Evolutionary conservation across 2,113 vertebrate species (phyloP).

Genomic region (Bufo gargarizans): DNA sequence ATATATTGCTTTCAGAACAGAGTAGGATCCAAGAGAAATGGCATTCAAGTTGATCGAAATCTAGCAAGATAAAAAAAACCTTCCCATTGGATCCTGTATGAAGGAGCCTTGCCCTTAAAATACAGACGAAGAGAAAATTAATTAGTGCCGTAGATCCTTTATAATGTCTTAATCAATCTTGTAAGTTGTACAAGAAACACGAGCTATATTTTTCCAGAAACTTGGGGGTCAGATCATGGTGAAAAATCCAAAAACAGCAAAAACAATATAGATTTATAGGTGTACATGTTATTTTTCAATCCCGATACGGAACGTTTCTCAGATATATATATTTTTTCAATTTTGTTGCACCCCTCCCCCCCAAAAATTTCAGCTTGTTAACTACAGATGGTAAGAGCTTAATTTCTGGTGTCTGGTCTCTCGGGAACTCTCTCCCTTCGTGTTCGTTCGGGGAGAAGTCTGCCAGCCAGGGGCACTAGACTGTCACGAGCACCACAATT

Average conservation of each 20-base stretch:
- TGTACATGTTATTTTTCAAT: background rate
- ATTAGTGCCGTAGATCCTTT: conserved; percentile 15
- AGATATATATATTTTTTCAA: background rate
- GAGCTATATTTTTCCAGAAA: background rate
- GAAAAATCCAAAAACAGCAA: background rate
- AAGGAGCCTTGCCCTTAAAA: background rate
- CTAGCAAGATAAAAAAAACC: background rate
- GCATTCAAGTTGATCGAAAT: background rate
- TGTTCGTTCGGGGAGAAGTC: conserved; percentile 49
- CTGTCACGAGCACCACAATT: conserved; percentile 67
- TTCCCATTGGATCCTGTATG: background rate
- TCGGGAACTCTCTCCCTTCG: conserved; percentile 18
- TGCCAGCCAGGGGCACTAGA: conserved; percentile 69
- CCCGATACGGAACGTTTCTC: background rate
- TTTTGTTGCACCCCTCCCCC: background rate
- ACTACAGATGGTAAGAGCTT: background rate
- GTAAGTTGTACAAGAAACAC: background rate
- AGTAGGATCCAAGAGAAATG: background rate
- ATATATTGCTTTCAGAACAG: background rate
- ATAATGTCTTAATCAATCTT: conserved; percentile 5
- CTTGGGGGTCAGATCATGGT: background rate
- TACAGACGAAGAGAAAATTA: background rate
- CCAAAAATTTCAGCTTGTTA: no score
- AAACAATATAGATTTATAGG: background rate
- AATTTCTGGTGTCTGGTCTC: conserved; percentile 14